Evolutionary conservation across 2,888 invertebrate species (phyloP).

Genomic region (Gibbula magus): DNA sequence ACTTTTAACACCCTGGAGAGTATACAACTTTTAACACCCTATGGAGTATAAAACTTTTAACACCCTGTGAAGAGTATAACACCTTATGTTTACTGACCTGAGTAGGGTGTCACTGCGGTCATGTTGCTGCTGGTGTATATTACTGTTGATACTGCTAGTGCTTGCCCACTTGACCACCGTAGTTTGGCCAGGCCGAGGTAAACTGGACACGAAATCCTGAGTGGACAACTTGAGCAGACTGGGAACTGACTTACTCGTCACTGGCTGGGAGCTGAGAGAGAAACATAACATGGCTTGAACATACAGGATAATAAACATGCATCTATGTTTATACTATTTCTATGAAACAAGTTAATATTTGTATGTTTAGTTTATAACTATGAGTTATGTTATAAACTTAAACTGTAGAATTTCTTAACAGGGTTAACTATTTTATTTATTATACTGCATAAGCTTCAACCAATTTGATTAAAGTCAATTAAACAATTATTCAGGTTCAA

Average conservation of each 20-base stretch:
- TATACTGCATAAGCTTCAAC: too few relatives aligned
- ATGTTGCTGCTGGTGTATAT: neutral
- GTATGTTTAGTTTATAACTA: too few relatives aligned
- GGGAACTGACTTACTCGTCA: neutral
- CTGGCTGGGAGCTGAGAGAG: neutral
- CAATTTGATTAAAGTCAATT: too few relatives aligned
- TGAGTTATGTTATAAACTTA: too few relatives aligned
- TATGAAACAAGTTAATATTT: too few relatives aligned
- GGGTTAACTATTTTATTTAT: too few relatives aligned
- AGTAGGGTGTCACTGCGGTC: neutral
- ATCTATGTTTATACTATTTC: too few relatives aligned
- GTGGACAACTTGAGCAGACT: neutral
- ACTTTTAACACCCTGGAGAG: neutral
- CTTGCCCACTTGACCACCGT: constrained; percentile 12
- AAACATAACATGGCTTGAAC: neutral
- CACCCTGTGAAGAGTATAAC: too few relatives aligned
- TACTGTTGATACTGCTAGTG: neutral
- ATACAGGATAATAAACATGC: too few relatives aligned
- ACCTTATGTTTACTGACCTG: neutral
- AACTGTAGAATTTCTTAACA: too few relatives aligned
- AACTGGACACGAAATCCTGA: neutral
- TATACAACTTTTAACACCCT: neutral
- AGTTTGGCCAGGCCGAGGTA: neutral
- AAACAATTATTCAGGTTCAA: too few relatives aligned
- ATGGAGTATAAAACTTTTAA: too few relatives aligned